Base-by-base conservation (phyloP, 1,140 invertebrate species). In the Cydia strobilella region DNA sequence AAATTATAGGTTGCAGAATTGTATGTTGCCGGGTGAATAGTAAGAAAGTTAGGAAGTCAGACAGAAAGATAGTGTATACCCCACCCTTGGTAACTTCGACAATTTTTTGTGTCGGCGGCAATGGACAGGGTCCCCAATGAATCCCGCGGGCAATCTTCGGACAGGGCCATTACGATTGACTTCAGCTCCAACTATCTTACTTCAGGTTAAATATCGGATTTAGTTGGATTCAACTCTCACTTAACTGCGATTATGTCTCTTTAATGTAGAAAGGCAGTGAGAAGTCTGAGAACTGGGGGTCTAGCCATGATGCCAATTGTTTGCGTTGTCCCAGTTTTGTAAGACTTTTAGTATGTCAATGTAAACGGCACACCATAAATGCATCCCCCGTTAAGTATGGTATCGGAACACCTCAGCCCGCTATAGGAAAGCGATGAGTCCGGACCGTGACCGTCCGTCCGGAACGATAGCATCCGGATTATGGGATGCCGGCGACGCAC, bases 391-490 rank as follows among this genome's bases (percentile, higher is more conserved):
- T 59, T 59, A 59, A 10, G 9, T 10, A 59, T 23, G 54, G 9
- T 59, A 23, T 20, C 54, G 54, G 54, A 10, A 59, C 20, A 59
- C 54, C 54, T 59, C 54, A 59, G 51, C 72, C 13, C 76, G 80
- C 78, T 86, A 85, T 82, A 78, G 79, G 78, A 80, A 81, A 84
- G 79, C 83, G 80, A 83, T 82, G 78, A 79, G 25, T 63, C 69
- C 75, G 75, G 59, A 85, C 80, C 79, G 74, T 39, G 80, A 75
- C 81, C 79, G 77, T 12, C 80, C 83, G 82, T 86, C 79, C 79
- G 54, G 54, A 59, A 59, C 54, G 86, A 88, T 88, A 88, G 74
- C 77, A 82, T 75, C 75, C 76, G 76, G 79, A 86, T 85, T 84
- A 83, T 75, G 66, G 74, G 48, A n/a, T 15, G 39, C 48, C 20